A percentile compares a stretch with the other conserved stretches of the same genome.
These are phyloP conservation scores for Megalurothrips usitatus DNA, from an alignment of 2,888 invertebrate species.

Conservation along the genomic window DNA sequence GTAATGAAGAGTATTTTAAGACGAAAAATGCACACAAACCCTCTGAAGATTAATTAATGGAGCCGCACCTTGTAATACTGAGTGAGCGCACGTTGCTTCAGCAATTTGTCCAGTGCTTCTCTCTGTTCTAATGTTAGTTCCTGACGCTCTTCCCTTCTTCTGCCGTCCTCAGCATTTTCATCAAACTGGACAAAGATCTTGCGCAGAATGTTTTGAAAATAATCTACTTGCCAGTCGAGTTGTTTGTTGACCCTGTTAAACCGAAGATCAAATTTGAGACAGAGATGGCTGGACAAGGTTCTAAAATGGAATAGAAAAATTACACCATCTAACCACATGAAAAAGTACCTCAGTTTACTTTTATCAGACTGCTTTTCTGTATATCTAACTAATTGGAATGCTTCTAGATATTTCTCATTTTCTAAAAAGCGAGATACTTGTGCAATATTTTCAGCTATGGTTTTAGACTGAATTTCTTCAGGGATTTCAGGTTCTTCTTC, in stretches of 20 bases:
- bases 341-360: not conserved
- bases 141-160: conserved; percentile 4
- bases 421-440: not conserved
- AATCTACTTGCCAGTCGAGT: conserved; percentile 38
- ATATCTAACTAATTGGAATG: not conserved
- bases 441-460: not conserved
- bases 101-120: conserved; percentile 41
- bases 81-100: conserved; percentile 45
- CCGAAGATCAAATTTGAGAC: not conserved
- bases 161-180: conserved; percentile 34
- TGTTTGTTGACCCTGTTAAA: conserved; percentile 37
- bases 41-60: not conserved
- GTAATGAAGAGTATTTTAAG: conserved; percentile 35
- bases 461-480: not conserved
- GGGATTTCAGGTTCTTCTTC: not conserved
- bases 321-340: not conserved
- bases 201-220: conserved; percentile 39
- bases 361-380: not conserved
- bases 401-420: not conserved
- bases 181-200: conserved; percentile 39
- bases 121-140: conserved; percentile 22
- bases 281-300: not conserved
- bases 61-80: conserved; percentile 21
- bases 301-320: not conserved
- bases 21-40: too few species aligned